Conservation (phyloP, 53 echinoderm and acorn worm genomes). For the Henricia sp. region DNA sequence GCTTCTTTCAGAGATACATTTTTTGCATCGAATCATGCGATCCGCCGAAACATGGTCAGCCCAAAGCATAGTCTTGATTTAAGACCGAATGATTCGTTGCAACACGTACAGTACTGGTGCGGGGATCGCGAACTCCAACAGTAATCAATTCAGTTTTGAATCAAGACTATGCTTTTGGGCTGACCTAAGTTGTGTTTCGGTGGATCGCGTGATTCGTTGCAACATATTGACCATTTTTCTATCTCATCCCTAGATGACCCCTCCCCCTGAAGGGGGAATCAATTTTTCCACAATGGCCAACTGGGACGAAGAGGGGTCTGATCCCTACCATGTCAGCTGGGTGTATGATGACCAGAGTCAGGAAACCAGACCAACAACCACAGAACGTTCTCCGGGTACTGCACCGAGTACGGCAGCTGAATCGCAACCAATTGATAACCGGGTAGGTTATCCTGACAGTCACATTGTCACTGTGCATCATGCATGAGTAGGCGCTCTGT, state of each 20-base stretch:
- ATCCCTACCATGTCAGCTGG: constrained; percentile 52
- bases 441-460: not conserved
- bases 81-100: too few species aligned
- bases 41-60: too few species aligned
- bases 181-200: too few species aligned
- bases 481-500: not conserved
- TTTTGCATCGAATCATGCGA: too few species aligned
- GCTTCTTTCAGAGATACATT: too few species aligned
- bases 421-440: not conserved
- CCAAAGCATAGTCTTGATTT: too few species aligned
- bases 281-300: not conserved
- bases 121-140: too few species aligned
- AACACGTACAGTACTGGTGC: too few species aligned
- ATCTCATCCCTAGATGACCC: constrained; percentile 12
- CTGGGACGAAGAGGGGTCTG: constrained; percentile 8
- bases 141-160: too few species aligned
- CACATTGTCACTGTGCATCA: not conserved
- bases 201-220: too few species aligned
- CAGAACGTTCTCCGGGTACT: not conserved
- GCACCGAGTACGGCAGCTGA: not conserved
- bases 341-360: constrained; percentile 41
- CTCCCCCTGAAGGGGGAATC: constrained; percentile 34
- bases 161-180: too few species aligned
- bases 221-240: not conserved
- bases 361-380: not conserved